Percentiles rank a stretch among this genome's conserved stretches.
Conservation (phyloP, 2,888 invertebrate species). For the Apoda limacodes region DNA sequence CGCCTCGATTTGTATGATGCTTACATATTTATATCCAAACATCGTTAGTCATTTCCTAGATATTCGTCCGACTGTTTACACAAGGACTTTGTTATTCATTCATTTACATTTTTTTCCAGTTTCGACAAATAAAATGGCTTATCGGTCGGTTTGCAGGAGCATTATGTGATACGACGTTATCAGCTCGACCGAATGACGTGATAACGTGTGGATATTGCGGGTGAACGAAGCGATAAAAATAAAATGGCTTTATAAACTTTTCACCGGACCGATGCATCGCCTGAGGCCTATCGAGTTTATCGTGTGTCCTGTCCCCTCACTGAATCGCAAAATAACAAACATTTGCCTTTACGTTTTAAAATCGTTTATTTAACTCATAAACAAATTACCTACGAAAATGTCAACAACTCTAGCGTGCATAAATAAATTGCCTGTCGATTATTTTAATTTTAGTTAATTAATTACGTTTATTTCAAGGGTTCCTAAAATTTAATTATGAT, state of each 20-base stretch:
- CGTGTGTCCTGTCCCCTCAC: background rate
- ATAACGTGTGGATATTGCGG: constrained; percentile 47
- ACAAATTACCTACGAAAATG: no score
- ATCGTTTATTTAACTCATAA: no score
- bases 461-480: no score
- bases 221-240: constrained; percentile 50
- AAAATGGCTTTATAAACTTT: constrained; percentile 38
- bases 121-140: constrained; percentile 27
- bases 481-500: no score
- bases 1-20: constrained; percentile 15
- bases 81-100: no score
- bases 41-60: constrained; percentile 3
- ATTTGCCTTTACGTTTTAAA: no score
- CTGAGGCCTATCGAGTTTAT: constrained; percentile 2
- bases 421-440: no score
- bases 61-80: no score
- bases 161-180: constrained; percentile 47
- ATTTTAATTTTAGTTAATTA: no score
- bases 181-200: constrained; percentile 42
- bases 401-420: no score
- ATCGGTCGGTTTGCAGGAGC: constrained; percentile 34
- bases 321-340: no score
- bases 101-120: constrained; percentile 13
- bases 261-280: constrained; percentile 4
- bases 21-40: constrained; percentile 4